These are phyloP conservation scores for Morpho achilles DNA, from an alignment of 2,888 invertebrate species.

Conservation along the genomic window DNA sequence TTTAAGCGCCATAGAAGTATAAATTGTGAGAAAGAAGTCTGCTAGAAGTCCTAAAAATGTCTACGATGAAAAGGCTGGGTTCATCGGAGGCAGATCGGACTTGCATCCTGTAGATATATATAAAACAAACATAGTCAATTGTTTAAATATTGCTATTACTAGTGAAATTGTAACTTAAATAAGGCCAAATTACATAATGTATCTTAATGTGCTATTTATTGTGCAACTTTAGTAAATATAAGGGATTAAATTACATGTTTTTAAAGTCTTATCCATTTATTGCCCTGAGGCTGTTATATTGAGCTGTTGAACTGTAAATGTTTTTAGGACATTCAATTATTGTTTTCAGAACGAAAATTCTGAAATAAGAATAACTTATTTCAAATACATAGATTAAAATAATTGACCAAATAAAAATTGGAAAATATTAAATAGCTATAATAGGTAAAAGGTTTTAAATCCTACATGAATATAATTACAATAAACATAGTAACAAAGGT, in stretches of 20 bases:
- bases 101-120: slow-evolving; percentile 26
- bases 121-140: slow-evolving; percentile 26
- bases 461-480: too few species aligned
- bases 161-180: slow-evolving; percentile 10
- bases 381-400: too few species aligned
- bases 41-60: slow-evolving; percentile 26
- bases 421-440: too few species aligned
- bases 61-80: slow-evolving; percentile 53
- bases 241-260: slow-evolving; percentile 23
- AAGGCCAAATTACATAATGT: slow-evolving; percentile 19
- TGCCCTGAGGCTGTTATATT: background rate
- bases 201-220: slow-evolving; percentile 32
- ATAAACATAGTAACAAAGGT: too few species aligned
- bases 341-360: too few species aligned
- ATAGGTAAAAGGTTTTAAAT: too few species aligned
- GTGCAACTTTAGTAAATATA: slow-evolving; percentile 25
- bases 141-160: slow-evolving; percentile 10
- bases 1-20: slow-evolving; percentile 42
- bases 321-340: too few species aligned
- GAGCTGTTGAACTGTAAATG: too few species aligned
- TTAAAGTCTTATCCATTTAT: slow-evolving; percentile 12
- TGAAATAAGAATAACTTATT: too few species aligned
- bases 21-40: slow-evolving; percentile 18
- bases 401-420: too few species aligned
- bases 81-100: slow-evolving; percentile 39